phyloP scores from a whole-genome alignment of 2,797 vertebrate species.

The Stomatorhinus walkeri region DNA sequence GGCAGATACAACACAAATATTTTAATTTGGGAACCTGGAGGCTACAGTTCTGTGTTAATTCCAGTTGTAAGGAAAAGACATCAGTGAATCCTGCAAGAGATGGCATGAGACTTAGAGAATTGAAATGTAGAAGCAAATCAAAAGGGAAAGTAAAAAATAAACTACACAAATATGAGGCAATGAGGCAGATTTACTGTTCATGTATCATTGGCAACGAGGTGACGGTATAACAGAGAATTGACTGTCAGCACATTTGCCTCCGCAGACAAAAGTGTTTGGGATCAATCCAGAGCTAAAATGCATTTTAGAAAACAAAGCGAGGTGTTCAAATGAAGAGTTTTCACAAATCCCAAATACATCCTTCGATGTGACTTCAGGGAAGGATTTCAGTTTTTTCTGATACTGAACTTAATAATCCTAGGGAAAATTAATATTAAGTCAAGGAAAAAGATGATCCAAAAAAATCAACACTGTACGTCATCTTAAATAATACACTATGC shows the following conservation, averaged over 20 bases:
- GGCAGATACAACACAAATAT: background rate
- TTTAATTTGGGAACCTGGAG: background rate
- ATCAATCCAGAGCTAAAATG: background rate
- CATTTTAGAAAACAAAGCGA: constrained; percentile 9
- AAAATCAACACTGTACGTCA: background rate
- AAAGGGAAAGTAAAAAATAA: background rate
- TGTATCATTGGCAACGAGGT: background rate
- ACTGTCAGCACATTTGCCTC: background rate
- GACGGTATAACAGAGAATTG: background rate
- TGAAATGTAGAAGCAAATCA: background rate
- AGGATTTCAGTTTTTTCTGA: background rate
- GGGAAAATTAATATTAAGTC: background rate
- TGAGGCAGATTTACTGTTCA: background rate
- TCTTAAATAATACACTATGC: background rate
- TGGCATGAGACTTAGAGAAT: background rate
- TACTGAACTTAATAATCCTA: background rate
- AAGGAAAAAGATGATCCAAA: background rate
- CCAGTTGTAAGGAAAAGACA: background rate
- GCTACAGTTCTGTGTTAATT: background rate
- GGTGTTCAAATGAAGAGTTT: background rate
- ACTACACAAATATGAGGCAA: background rate
- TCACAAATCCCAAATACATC: background rate
- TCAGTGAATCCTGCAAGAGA: background rate
- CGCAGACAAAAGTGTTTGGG: background rate
- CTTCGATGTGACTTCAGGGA: background rate